These are phyloP conservation scores for Julus scanicus DNA, from an alignment of 2,888 invertebrate species.

Conservation along the genomic window DNA sequence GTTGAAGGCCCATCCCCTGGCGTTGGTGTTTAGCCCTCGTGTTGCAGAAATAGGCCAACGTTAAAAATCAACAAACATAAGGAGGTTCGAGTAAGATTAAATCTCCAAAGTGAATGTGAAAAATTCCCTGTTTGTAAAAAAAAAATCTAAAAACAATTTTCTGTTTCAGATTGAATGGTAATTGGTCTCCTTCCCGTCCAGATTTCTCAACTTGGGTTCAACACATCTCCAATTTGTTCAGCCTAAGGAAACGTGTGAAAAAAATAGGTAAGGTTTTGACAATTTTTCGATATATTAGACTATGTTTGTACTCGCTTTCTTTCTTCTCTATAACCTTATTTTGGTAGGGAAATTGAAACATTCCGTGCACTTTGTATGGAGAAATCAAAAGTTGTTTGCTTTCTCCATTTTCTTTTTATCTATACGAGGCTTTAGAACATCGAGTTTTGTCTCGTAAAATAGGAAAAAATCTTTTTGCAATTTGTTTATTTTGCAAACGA, in stretches of 20 bases:
- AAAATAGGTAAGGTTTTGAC: not conserved
- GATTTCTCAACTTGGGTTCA: too few relatives aligned
- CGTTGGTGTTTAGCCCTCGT: too few relatives aligned
- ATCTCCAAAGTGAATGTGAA: too few relatives aligned
- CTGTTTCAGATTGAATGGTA: not conserved
- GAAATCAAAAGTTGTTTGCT: not conserved
- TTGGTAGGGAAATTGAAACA: not conserved
- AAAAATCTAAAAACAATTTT: conserved; percentile 12
- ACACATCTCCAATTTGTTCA: not conserved
- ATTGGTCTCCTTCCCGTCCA: not conserved
- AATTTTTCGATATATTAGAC: not conserved
- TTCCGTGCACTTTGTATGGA: not conserved
- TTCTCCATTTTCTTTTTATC: not conserved
- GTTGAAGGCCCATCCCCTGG: too few relatives aligned
- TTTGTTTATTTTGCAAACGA: not conserved
- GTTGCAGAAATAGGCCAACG: too few relatives aligned
- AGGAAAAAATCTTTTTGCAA: not conserved
- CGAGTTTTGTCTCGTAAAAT: not conserved
- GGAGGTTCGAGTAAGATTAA: too few relatives aligned
- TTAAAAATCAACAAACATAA: too few relatives aligned
- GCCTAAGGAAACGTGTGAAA: not conserved
- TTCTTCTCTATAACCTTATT: not conserved
- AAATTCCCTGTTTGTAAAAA: too few relatives aligned
- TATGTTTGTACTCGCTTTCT: not conserved
- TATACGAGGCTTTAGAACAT: not conserved